Evolutionary conservation across 2,888 invertebrate genomes (phyloP).

Genomic region (Ennomos erosarius): DNA sequence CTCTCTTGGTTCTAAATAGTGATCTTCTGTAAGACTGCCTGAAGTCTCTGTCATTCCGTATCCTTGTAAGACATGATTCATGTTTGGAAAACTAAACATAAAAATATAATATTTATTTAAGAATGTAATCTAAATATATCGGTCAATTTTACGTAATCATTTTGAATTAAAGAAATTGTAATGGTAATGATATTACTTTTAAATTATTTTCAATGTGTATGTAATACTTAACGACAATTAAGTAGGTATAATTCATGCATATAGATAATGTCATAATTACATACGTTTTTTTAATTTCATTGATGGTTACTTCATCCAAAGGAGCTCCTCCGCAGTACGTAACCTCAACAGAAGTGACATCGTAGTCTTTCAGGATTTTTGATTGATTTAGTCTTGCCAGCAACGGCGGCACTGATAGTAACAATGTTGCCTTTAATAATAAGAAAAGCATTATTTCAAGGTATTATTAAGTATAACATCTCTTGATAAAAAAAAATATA

Average conservation of each 20-base stretch:
- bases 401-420: slow-evolving; percentile 60
- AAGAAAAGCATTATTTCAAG: background rate
- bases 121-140: no score
- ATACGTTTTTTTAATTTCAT: slow-evolving; percentile 55
- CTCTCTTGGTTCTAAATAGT: slow-evolving; percentile 43
- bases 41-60: slow-evolving; percentile 71
- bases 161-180: no score
- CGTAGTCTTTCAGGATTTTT: slow-evolving; percentile 51
- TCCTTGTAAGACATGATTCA: slow-evolving; percentile 60
- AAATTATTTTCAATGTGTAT: no score
- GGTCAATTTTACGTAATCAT: no score
- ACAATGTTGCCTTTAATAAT: slow-evolving; percentile 50
- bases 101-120: background rate
- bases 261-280: slow-evolving; percentile 1
- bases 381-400: slow-evolving; percentile 63
- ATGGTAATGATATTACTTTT: no score
- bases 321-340: slow-evolving; percentile 66
- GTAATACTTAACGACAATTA: no score
- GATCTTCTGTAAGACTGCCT: slow-evolving; percentile 58
- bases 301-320: slow-evolving; percentile 52
- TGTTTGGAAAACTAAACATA: slow-evolving; percentile 54
- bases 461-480: no score
- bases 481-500: no score
- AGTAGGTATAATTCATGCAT: background rate
- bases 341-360: slow-evolving; percentile 60